Conservation (phyloP, 2,113 vertebrate species). For the Bombycilla garrulus region DNA sequence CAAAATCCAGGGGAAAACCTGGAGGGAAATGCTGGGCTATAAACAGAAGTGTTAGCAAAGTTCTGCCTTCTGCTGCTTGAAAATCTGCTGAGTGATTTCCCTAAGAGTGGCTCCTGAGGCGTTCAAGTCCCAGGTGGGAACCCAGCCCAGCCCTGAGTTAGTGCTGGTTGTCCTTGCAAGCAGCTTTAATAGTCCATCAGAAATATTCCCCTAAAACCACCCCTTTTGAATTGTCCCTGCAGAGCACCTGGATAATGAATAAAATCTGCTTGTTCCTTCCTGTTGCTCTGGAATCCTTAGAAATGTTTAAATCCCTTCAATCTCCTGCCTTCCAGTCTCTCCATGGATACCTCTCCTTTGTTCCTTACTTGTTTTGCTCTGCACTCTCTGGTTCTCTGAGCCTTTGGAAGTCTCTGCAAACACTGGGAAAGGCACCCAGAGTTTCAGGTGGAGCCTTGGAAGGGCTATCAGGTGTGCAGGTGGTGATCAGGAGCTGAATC, state of each 20-base stretch:
- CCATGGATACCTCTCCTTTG: background rate
- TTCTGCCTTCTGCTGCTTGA: background rate
- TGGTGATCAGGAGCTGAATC: background rate
- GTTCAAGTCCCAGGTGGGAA: background rate
- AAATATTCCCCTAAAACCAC: background rate
- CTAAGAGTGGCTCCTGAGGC: background rate
- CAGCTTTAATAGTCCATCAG: background rate
- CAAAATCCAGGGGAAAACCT: background rate
- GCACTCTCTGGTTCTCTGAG: background rate
- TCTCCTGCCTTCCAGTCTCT: background rate
- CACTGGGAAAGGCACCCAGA: accelerated
- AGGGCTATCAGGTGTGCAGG: background rate
- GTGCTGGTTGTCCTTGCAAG: background rate
- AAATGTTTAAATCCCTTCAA: background rate
- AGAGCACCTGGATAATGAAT: background rate
- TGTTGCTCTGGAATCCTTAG: background rate
- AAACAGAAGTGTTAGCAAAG: background rate
- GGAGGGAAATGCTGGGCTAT: background rate
- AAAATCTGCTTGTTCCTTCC: background rate
- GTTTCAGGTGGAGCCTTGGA: accelerated
- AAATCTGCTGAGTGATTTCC: background rate
- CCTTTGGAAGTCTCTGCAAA: background rate
- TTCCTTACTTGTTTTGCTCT: background rate
- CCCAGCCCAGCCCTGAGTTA: background rate
- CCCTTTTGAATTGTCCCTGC: background rate